Evolutionary conservation across 2,113 vertebrate species (phyloP), one percentile per base, ranked within the genome.

Genomic region (Lipotes vexillifer): DNA sequence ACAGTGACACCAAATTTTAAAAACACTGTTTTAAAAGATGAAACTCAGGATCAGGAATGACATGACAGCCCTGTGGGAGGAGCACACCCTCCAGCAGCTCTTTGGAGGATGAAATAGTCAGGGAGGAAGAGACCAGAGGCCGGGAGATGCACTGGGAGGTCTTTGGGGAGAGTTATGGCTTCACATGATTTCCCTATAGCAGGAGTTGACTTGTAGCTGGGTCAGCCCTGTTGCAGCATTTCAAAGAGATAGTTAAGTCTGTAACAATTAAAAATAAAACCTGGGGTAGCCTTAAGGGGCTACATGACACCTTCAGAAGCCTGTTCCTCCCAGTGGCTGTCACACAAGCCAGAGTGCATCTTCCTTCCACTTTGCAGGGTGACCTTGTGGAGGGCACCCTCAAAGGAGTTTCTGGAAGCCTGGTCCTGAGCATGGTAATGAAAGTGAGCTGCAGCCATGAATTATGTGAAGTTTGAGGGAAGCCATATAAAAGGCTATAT

Each of bases 381-480:
- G 80, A 61, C 63, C 25, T 86, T 74, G 36, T 36, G 25, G 33
- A 80, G 17, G 55, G 29, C 1, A 0, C 18, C 23, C 5, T 81
- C 33, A n/a, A 29, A 72, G 71, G 59, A 69, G 29, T 97, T 97
- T 94, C 97, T 59, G 68, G 97, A 98, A 97, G 97, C 98, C 97
- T 84, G 89, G 89, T 69, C 96, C 98, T 97, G 96, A 98, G 97
- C 96, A 87, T 52, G 74, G 71, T 96, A 94, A 97, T 81, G 94
- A 88, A 97, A 94, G 95, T 90, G 96, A 98, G 97, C 49, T 80
- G 49, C 27, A 72, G 96, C 82, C 87, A 77, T 98, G 97, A 97
- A 98, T 98, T 97, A 97, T 94, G 92, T 93, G 93, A 98, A 96
- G 72, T 85, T 98, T 96, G 97, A 98, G 94, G 93, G 96, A 97